Base-by-base conservation (phyloP, 2,113 vertebrate species). In the Burhinus oedicnemus region DNA sequence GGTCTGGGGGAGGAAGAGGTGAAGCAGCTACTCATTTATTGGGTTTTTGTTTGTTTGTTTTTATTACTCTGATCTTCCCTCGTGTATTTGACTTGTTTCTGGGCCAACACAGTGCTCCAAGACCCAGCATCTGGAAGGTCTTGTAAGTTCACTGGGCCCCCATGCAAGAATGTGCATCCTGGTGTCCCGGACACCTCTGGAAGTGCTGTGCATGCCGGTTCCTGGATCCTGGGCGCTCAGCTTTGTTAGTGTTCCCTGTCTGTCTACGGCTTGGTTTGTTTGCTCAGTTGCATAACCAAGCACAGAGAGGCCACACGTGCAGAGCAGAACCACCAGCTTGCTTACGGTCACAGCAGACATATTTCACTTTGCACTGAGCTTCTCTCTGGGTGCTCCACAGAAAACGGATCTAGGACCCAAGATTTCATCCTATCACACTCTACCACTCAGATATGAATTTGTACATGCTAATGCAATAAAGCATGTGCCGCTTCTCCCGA, bases 71-170 rank as follows among this genome's bases (percentile, higher is more conserved):
- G 65, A 77, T 79, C 70, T 85, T 83, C 54, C 61, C 74, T 76
- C 3, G 1, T 83, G 62, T 91, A 69, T 93, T 90, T 83, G 54
- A 21, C 57, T 94, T 96, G 78, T 85, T 87, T 87, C 82, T 79
- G 54, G 29, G 93, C 66, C 81, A 96, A 80, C 49, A 12, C 13
- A 83, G 58, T 27, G 36, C 61, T 95, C 57, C 70, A 70, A 79
- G 75, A 45, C n/a, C 22, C 62, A 90, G 84, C 81, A 93, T 95
- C 84, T 95, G 87, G 75, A 93, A 97, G 91, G 89, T 93, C 93
- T 54, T 65, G 17, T 54, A 78, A 95, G 91, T 89, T 95, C 83
- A 94, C 66, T 70, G 93, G 84, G 66, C 96, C 95, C 91, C 70
- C 89, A 91, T 87, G 77, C 81, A 95, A 89, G 87, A 95, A 95